A percentile compares a stretch with the other conserved stretches of the same genome.
phyloP scores from a whole-genome alignment of 2,888 invertebrate species.

The Caenorhabditis auriculariae region DNA sequence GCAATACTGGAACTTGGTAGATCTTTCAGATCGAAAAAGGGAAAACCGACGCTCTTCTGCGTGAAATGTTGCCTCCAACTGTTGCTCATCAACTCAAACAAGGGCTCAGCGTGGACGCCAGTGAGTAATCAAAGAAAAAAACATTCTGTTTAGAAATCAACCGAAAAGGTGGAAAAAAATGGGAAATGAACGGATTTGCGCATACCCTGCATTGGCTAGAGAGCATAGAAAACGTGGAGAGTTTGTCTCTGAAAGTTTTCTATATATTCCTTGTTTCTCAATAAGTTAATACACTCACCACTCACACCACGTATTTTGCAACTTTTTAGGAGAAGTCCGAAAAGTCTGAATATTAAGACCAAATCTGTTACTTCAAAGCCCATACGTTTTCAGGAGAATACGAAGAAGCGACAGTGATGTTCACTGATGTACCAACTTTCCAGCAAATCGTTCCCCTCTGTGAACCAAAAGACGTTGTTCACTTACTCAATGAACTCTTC shows the following conservation, averaged over 20 bases:
- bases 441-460: conserved; percentile 63
- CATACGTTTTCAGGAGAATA: conserved; percentile 46
- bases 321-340: not conserved
- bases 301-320: too few species aligned
- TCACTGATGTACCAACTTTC: conserved; percentile 65
- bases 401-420: conserved; percentile 62
- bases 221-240: too few species aligned
- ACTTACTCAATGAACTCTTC: conserved; percentile 54
- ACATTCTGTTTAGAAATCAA: not conserved
- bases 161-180: not conserved
- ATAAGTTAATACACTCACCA: too few species aligned
- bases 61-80: conserved; percentile 64
- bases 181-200: not conserved
- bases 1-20: too few species aligned
- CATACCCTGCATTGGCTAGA: too few species aligned
- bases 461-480: conserved; percentile 50
- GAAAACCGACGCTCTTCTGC: conserved; percentile 63
- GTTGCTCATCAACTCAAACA: conserved; percentile 62
- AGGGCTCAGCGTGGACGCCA: conserved; percentile 62
- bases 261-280: too few species aligned
- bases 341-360: not conserved
- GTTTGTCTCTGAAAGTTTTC: too few species aligned
- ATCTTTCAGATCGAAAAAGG: conserved; percentile 37
- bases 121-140: conserved; percentile 19
- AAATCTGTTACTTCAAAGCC: too few species aligned